phyloP scores from a whole-genome alignment of 2,888 invertebrate species.

The Monoplex corrugatus region DNA sequence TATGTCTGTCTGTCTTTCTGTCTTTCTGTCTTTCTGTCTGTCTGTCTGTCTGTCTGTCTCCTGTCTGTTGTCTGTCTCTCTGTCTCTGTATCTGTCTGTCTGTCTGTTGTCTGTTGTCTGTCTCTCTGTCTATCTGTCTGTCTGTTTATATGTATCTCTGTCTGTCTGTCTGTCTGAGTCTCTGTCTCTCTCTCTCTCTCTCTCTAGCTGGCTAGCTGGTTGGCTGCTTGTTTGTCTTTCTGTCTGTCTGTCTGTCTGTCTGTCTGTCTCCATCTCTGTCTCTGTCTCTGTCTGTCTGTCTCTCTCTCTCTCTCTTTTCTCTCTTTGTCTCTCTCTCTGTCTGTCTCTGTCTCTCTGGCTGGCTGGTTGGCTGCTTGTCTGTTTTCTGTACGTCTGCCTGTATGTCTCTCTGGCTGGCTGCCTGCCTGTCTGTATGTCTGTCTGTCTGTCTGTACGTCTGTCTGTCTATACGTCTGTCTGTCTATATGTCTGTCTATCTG shows the following conservation, averaged over 20 bases:
- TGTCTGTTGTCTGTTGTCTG: not conserved
- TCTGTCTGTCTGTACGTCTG: not conserved
- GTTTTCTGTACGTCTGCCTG: too few species aligned
- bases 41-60: not conserved
- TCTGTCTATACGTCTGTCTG: not conserved
- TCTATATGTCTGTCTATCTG: conserved; percentile 2
- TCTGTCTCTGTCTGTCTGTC: conserved; percentile 29
- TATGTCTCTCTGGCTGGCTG: too few species aligned
- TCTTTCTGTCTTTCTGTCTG: not conserved
- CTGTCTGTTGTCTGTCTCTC: too few species aligned
- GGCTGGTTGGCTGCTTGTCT: too few species aligned
- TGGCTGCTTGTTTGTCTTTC: not conserved
- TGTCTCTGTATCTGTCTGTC: too few species aligned
- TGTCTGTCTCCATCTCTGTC: conserved; percentile 30
- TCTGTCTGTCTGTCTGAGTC: not conserved
- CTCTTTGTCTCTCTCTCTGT: not conserved
- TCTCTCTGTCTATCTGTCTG: not conserved
- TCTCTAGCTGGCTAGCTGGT: not conserved
- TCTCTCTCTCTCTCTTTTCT: conserved; percentile 26
- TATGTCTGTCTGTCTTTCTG: not conserved
- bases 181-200: not conserved
- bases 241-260: conserved; percentile 4
- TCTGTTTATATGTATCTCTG: not conserved
- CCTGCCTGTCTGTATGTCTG: not conserved
- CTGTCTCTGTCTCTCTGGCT: conserved; percentile 4